phyloP scores from a whole-genome alignment of 2,888 invertebrate genomes.

The Drosophila setosimentum region DNA sequence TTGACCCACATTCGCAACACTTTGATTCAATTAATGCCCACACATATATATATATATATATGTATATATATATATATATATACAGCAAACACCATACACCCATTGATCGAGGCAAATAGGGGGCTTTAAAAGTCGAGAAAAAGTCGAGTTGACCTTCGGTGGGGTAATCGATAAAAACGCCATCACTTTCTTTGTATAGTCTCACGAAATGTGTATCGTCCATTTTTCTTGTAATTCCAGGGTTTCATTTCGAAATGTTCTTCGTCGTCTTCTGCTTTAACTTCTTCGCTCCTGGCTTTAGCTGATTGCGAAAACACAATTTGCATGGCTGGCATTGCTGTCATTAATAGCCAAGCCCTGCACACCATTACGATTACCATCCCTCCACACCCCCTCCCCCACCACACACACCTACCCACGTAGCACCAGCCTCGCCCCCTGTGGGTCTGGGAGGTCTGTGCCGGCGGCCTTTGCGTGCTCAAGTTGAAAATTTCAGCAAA shows the following conservation, averaged over 20 bases:
- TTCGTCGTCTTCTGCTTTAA: background rate
- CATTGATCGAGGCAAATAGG: constrained; percentile 3
- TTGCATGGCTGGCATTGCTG: constrained; percentile 44
- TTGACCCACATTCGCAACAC: constrained; percentile 49
- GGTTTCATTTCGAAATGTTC: constrained; percentile 59
- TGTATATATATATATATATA: no score
- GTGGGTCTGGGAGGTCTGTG: background rate
- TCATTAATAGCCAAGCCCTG: constrained; percentile 73
- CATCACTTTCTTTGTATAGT: constrained; percentile 3
- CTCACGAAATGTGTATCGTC: constrained; percentile 22
- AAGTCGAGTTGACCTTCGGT: constrained; percentile 43
- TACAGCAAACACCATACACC: background rate
- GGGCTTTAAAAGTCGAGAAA: background rate
- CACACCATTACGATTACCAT: constrained; percentile 1
- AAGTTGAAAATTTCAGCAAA: constrained; percentile 76
- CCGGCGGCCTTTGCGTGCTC: constrained; percentile 67
- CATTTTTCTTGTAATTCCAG: constrained; percentile 44
- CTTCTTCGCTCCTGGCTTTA: constrained; percentile 28
- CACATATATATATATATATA: background rate
- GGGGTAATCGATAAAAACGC: constrained; percentile 42
- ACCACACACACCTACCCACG: fast-evolving
- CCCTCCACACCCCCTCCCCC: background rate
- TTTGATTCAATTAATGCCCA: constrained; percentile 48
- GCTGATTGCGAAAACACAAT: constrained; percentile 48
- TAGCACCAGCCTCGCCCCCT: background rate